These are phyloP conservation scores for Griposia aprilina DNA, from an alignment of 2,888 invertebrate species.

Conservation along the genomic window DNA sequence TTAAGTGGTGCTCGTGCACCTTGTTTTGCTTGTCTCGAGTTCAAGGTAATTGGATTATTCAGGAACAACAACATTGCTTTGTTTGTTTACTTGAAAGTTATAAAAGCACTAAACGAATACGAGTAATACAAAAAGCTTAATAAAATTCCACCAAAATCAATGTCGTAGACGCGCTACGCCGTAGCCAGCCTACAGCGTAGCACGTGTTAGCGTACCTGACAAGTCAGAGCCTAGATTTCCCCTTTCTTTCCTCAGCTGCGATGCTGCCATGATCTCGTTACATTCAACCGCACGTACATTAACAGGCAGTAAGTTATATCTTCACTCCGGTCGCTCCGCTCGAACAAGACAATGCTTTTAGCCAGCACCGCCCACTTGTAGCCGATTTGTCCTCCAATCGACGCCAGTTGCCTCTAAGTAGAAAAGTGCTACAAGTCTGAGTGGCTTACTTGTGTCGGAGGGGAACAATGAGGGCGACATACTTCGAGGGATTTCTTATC, in stretches of 20 bases:
- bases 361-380: constrained; percentile 70
- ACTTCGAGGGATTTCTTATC: constrained; percentile 11
- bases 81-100: background rate
- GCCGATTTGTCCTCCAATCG: constrained; percentile 70
- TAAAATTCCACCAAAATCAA: background rate
- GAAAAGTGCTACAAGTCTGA: constrained; percentile 67
- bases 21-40: constrained; percentile 16
- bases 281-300: constrained; percentile 59
- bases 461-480: constrained; percentile 36
- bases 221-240: background rate
- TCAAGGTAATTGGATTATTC: background rate
- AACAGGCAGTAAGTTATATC: constrained; percentile 62
- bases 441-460: constrained; percentile 58
- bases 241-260: constrained; percentile 1
- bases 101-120: too few relatives aligned
- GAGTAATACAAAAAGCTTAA: too few relatives aligned
- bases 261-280: constrained; percentile 36
- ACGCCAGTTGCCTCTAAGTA: constrained; percentile 64
- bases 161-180: constrained; percentile 6
- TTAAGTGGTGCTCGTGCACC: constrained; percentile 27
- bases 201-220: background rate
- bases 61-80: background rate
- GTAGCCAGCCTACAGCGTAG: constrained; percentile 30
- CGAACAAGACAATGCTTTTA: constrained; percentile 82
- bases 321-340: constrained; percentile 65